Evolutionary conservation across 2,113 vertebrate genomes (phyloP).

Genomic region (Herpetotheres cachinnans): DNA sequence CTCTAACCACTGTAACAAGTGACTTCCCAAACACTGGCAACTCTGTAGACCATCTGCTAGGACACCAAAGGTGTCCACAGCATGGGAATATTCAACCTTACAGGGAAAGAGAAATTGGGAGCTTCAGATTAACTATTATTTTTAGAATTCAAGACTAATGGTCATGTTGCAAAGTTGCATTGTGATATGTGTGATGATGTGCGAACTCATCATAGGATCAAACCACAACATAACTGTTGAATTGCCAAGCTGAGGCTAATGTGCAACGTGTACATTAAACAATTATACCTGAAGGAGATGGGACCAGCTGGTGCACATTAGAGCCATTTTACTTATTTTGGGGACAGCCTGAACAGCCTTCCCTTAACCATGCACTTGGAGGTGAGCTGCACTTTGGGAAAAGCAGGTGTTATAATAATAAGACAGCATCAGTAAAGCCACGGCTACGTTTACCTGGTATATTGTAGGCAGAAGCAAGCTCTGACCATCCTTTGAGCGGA

Average conservation of each 20-base stretch:
- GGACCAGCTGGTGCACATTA: neutral
- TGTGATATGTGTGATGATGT: neutral
- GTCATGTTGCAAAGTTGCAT: neutral
- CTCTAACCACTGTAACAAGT: neutral
- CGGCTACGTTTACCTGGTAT: rapidly evolving
- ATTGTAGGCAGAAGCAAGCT: neutral
- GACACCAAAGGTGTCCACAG: neutral
- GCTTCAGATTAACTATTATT: neutral
- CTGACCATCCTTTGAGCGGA: neutral
- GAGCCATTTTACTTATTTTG: neutral
- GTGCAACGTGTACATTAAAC: neutral
- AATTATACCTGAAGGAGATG: neutral
- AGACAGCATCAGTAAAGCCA: neutral
- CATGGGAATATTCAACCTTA: neutral
- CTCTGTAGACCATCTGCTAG: too few relatives aligned
- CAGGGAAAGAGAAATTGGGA: neutral
- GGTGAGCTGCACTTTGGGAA: neutral
- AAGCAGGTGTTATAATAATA: neutral
- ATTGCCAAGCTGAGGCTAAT: neutral
- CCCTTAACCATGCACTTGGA: neutral
- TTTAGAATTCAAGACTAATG: neutral
- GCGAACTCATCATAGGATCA: neutral
- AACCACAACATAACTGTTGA: rapidly evolving
- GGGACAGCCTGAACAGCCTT: neutral
- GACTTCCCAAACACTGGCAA: neutral